phyloP scores from a whole-genome alignment of 2,797 vertebrate genomes.

The Macropodus opercularis region DNA sequence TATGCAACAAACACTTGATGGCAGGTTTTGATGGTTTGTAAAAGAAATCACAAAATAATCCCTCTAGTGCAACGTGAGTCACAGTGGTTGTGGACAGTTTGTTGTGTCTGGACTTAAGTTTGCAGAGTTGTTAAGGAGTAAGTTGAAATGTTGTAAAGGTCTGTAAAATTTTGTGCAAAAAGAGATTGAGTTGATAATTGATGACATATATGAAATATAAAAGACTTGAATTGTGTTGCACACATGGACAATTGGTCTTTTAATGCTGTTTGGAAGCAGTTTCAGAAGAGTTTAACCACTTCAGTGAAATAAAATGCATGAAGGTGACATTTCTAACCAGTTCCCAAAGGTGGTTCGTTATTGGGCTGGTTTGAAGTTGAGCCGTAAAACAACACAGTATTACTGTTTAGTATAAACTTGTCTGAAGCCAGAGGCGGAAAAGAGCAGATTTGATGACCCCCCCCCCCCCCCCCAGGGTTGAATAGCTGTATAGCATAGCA shows the following conservation, averaged over 20 bases:
- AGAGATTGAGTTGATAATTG: not conserved
- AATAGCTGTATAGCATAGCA: too few species aligned
- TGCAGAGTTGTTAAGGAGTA: too few species aligned
- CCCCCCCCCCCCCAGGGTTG: too few species aligned
- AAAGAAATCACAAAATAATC: not conserved
- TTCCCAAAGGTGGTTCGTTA: not conserved
- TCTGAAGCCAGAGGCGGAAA: too few species aligned
- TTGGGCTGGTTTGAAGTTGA: too few species aligned
- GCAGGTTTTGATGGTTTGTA: not conserved
- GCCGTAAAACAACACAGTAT: too few species aligned
- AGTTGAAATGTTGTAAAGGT: not conserved
- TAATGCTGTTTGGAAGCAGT: slow-evolving; percentile 14
- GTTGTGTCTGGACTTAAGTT: too few species aligned
- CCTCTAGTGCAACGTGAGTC: not conserved
- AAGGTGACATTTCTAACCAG: not conserved
- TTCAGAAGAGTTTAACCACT: not conserved
- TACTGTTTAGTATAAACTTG: too few species aligned
- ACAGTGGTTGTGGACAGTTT: too few species aligned
- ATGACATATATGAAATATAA: slow-evolving; percentile 27
- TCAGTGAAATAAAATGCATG: slow-evolving; percentile 26
- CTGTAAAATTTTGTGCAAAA: slow-evolving; percentile 1
- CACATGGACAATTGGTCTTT: not conserved
- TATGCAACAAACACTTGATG: slow-evolving; percentile 49
- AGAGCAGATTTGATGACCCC: too few species aligned
- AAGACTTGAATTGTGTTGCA: not conserved